phyloP scores from a whole-genome alignment of 2,113 vertebrate genomes.

The Falco punctatus region DNA sequence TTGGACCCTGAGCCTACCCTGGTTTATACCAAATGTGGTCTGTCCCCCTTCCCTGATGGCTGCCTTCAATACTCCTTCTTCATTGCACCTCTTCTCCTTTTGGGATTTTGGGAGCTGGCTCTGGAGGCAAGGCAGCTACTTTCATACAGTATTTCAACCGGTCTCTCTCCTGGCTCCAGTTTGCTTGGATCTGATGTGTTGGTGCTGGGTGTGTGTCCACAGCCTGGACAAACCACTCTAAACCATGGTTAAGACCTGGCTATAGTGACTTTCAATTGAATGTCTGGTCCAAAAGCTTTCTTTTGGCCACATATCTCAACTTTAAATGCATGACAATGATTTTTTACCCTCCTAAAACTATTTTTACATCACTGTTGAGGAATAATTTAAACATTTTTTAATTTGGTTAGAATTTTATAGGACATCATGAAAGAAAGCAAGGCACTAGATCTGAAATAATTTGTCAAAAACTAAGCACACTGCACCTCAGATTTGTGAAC shows the following conservation, averaged over 20 bases:
- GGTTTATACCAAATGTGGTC: fast-evolving
- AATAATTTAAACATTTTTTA: neutral
- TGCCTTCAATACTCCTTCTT: neutral
- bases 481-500: neutral
- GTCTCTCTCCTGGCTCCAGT: neutral
- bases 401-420: neutral
- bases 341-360: neutral
- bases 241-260: neutral
- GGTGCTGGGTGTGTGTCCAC: neutral
- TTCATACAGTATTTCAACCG: neutral
- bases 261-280: neutral
- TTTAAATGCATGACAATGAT: neutral
- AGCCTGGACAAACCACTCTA: neutral
- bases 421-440: neutral
- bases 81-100: neutral
- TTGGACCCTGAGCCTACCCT: neutral
- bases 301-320: neutral
- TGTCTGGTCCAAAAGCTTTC: neutral
- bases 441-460: neutral
- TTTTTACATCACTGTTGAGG: neutral
- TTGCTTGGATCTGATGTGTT: neutral
- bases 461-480: neutral
- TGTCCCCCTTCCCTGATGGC: fast-evolving
- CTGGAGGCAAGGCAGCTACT: neutral
- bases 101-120: neutral